Percentiles rank a stretch among this genome's conserved stretches.
Evolutionary conservation across 2,113 vertebrate genomes (phyloP).

Genomic region (Ageneiosus marmoratus): DNA sequence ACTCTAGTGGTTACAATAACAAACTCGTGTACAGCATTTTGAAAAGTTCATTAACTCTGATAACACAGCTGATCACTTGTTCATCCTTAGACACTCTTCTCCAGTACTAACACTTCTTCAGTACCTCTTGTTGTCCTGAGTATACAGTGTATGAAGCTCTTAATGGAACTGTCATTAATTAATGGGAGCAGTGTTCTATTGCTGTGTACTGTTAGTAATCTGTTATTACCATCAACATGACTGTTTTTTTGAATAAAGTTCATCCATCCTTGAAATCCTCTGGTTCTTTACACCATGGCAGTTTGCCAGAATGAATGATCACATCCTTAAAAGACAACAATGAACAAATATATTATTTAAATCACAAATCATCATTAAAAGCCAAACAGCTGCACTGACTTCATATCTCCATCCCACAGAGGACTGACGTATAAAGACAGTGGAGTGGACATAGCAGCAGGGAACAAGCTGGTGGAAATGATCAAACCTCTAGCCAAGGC

Average conservation of each 20-base stretch:
- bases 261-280: neutral
- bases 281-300: neutral
- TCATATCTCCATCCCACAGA: constrained; percentile 69
- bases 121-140: neutral
- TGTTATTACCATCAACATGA: neutral
- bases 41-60: neutral
- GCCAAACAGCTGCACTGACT: neutral
- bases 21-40: neutral
- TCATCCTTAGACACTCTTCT: neutral
- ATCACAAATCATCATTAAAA: neutral
- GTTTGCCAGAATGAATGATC: neutral
- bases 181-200: neutral
- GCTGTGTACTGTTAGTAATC: neutral
- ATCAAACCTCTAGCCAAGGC: constrained; percentile 93
- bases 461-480: constrained; percentile 85
- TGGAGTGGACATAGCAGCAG: constrained; percentile 91
- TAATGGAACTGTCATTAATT: neutral
- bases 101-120: neutral
- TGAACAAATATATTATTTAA: neutral
- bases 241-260: neutral
- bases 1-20: neutral
- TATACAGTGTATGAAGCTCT: neutral
- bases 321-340: neutral
- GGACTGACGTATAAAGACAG: constrained; percentile 92
- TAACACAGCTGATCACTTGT: neutral